These are phyloP conservation scores for Meiosimyza platycephala DNA, from an alignment of 2,888 invertebrate species.

Conservation along the genomic window DNA sequence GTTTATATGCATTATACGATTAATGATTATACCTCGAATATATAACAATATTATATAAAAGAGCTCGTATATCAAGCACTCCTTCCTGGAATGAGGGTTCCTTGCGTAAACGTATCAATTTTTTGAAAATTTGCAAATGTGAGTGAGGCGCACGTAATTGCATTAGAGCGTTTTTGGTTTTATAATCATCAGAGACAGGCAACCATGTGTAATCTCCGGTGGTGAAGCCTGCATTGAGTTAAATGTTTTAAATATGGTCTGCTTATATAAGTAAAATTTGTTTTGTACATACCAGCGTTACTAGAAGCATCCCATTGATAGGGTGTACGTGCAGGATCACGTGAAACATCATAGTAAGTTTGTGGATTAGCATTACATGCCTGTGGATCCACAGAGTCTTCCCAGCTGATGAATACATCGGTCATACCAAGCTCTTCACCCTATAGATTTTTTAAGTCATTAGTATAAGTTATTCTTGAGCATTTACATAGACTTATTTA, in stretches of 20 bases:
- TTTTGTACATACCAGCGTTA: constrained; percentile 58
- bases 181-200: constrained; percentile 74
- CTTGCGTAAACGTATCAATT: constrained; percentile 70
- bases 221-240: constrained; percentile 55
- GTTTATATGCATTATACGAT: not conserved
- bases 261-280: too few relatives aligned
- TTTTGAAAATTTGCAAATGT: constrained; percentile 75
- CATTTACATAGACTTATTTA: constrained; percentile 52
- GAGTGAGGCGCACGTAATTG: constrained; percentile 70
- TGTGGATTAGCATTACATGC: constrained; percentile 69
- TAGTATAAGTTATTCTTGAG: not conserved
- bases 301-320: constrained; percentile 72
- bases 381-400: constrained; percentile 70
- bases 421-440: constrained; percentile 81
- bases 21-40: constrained; percentile 63
- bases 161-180: constrained; percentile 71
- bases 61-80: constrained; percentile 53
- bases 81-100: constrained; percentile 63
- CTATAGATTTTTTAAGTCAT: constrained; percentile 40
- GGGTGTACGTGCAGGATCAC: constrained; percentile 74
- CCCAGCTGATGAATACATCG: constrained; percentile 67
- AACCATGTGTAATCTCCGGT: constrained; percentile 72
- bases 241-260: too few relatives aligned
- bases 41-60: constrained; percentile 58
- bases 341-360: constrained; percentile 61